These are phyloP conservation scores for Chrysaora quinquecirrha DNA, from an alignment of 30 jellyfish, hydroid and myxozoan species.

Conservation along the genomic window DNA sequence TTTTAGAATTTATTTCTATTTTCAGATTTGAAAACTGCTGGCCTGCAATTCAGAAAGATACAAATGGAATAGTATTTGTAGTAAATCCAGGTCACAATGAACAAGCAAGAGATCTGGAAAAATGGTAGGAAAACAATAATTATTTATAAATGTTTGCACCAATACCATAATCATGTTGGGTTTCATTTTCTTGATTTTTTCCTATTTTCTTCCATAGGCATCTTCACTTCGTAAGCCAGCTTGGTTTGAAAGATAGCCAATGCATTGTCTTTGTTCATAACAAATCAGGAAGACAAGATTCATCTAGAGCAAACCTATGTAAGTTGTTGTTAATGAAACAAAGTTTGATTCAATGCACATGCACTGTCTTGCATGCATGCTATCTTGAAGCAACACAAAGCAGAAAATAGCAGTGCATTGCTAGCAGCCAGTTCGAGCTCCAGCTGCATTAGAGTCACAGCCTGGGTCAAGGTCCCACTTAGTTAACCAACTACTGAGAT, in stretches of 20 bases:
- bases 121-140: slow-evolving; percentile 55
- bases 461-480: too few species aligned
- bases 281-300: slow-evolving; percentile 72
- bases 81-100: slow-evolving; percentile 71
- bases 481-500: too few species aligned
- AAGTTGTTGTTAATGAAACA: too few species aligned
- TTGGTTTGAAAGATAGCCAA: slow-evolving; percentile 72
- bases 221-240: slow-evolving; percentile 83
- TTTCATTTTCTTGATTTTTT: background rate
- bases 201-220: too few species aligned
- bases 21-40: slow-evolving; percentile 91
- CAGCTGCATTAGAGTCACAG: too few species aligned
- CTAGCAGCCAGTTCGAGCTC: too few species aligned
- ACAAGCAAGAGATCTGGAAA: slow-evolving; percentile 86
- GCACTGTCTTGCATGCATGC: too few species aligned
- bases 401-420: too few species aligned
- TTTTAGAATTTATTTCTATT: background rate
- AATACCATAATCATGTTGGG: background rate
- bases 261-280: slow-evolving; percentile 78
- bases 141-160: background rate
- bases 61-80: slow-evolving; percentile 78
- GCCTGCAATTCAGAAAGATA: slow-evolving; percentile 92
- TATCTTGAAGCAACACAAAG: too few species aligned
- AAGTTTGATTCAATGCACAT: too few species aligned
- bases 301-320: slow-evolving; percentile 72